Conservation (phyloP, 2,113 vertebrate genomes). For the Mesembrinibis cayennensis region DNA sequence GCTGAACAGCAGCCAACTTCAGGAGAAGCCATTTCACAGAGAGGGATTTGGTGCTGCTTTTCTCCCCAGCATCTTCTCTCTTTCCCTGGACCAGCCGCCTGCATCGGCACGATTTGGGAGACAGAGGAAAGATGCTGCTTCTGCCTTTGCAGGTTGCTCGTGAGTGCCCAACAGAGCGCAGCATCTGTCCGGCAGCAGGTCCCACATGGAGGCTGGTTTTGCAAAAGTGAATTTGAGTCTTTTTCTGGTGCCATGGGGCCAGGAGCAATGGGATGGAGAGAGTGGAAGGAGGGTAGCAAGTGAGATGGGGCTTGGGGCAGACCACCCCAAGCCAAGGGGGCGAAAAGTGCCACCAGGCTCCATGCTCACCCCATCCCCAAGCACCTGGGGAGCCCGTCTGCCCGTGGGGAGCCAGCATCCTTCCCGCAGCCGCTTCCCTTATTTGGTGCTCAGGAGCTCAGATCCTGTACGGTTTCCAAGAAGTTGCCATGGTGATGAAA, state of each 20-base stretch:
- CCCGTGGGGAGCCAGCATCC: not conserved
- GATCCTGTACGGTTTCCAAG: conserved; percentile 52
- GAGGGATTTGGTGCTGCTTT: not conserved
- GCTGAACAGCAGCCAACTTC: conserved; percentile 9
- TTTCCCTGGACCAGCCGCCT: not conserved
- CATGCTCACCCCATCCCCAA: not conserved
- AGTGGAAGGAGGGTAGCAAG: not conserved
- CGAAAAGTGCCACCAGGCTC: not conserved
- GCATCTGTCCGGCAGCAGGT: not conserved
- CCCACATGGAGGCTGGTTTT: not conserved
- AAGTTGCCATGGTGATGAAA: conserved; percentile 55
- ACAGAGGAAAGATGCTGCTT: not conserved
- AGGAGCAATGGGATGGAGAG: not conserved
- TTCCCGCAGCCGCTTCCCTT: conserved; percentile 45
- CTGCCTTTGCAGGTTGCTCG: not conserved
- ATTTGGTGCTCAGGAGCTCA: conserved; percentile 64
- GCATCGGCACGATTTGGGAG: not conserved
- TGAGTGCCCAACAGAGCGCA: not conserved
- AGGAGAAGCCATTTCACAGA: conserved; percentile 34
- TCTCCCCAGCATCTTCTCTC: not conserved
- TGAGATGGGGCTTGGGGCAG: not conserved
- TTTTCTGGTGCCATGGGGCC: not conserved
- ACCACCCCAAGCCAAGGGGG: not conserved
- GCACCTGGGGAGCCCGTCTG: not conserved
- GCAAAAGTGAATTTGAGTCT: not conserved